Conservation (phyloP, 2,888 invertebrate species). For the Scaeva pyrastri region DNA sequence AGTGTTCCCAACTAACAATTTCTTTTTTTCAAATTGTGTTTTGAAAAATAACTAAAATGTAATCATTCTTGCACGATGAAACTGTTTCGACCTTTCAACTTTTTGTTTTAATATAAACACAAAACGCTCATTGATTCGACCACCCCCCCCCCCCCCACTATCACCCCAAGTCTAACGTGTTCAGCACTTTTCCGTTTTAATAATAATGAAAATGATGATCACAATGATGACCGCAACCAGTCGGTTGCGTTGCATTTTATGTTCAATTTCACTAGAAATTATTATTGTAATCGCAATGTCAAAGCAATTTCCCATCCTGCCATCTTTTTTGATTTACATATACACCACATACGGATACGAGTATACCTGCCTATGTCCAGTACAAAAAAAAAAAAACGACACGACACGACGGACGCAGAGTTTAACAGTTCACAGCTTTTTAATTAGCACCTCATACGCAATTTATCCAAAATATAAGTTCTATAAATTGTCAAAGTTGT, state of each 20-base stretch:
- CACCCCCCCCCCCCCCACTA: not conserved
- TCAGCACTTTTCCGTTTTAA: conserved; percentile 63
- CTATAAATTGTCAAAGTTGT: conserved; percentile 41
- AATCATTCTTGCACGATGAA: conserved; percentile 10
- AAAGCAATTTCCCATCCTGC: conserved; percentile 55
- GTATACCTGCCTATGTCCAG: too few relatives aligned
- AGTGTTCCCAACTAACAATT: too few relatives aligned
- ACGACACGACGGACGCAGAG: not conserved
- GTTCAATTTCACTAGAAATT: conserved; percentile 66
- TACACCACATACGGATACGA: not conserved
- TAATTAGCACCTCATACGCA: conserved; percentile 72
- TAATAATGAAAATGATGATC: conserved; percentile 47
- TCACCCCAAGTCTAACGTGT: conserved; percentile 2
- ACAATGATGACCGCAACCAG: conserved; percentile 45
- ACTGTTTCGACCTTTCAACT: not conserved
- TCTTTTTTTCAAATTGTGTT: too few relatives aligned
- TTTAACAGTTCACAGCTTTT: conserved; percentile 64
- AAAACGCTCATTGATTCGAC: conserved; percentile 15
- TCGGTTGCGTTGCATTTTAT: conserved; percentile 48
- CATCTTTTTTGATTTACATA: too few relatives aligned
- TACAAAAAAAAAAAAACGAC: too few relatives aligned
- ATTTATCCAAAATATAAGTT: conserved; percentile 64
- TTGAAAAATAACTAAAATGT: not conserved
- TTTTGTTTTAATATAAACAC: not conserved
- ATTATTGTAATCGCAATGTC: conserved; percentile 60